Evolutionary conservation across 2,113 vertebrate genomes (phyloP), one percentile per base, ranked within the genome.

Genomic region (Gobius niger): DNA sequence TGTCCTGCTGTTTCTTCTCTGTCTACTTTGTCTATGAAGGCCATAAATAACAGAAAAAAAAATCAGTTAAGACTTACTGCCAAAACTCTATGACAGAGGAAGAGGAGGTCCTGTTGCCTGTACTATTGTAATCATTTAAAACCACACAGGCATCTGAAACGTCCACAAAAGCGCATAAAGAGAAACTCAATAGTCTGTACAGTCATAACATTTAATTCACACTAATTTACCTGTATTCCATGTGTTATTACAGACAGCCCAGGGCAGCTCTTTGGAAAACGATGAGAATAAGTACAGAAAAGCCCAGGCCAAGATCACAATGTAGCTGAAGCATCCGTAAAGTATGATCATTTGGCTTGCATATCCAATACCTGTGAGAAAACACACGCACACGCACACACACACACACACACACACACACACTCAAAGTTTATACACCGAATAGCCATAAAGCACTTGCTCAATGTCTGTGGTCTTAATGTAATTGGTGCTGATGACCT

Each of bases 1-100:
- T 13, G 13, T 42, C 40, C 57, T 15, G 14, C 57, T 60, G 40
- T 44, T 42, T 44, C 40, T 15, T 4, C 14, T 44, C 40, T 44
- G 40, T 9, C 7, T 42, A n/a, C 56, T n/a, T 15, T 16, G 41
- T 42, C 7, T 13, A 44, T 7, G 6, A 60, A 44, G 14, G 13
- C 15, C 57, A 44, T n/a, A 60, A 60, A 60, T 60, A 60, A 60
- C 57, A 60, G 7, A 40, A 16, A 40, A 60, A 42, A 60, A 40
- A 34, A 14, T 14, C 34, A 2, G 14, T 13, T 42, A 3, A 0
- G 14, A 96, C 96, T 19, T 94, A 96, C 96, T 94, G 94, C 96
- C 95, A 96, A 90, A 96, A 98, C 78, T 98, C 96, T 76, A 90
- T 78, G 80, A 96, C 86, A 3, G 96, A 91, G 0, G 94, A 96